These are phyloP conservation scores for Olivierus martensii DNA, from an alignment of 1,140 invertebrate genomes.

Conservation along the genomic window DNA sequence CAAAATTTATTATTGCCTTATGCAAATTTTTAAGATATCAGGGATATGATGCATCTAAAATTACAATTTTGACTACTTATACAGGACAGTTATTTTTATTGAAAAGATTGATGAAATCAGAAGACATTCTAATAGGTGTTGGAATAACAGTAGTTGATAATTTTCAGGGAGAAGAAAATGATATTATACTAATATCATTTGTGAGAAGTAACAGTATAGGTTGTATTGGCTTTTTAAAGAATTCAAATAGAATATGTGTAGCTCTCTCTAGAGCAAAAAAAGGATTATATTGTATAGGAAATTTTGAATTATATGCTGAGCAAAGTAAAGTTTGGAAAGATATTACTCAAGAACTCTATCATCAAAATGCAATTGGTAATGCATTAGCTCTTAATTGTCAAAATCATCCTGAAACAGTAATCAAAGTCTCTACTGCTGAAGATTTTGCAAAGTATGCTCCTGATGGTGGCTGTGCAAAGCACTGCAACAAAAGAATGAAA, in stretches of 20 bases:
- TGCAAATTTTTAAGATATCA: conserved; percentile 44
- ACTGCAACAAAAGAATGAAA: conserved; percentile 8
- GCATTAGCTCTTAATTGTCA: conserved; percentile 7
- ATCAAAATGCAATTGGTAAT: conserved; percentile 20
- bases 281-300: conserved; percentile 53
- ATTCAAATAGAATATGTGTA: conserved; percentile 64
- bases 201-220: conserved; percentile 54
- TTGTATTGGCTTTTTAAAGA: conserved; percentile 59
- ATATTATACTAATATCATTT: conserved; percentile 67
- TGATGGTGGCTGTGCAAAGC: conserved; percentile 14
- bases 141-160: conserved; percentile 57
- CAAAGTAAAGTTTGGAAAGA: conserved; percentile 31
- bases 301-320: conserved; percentile 43
- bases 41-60: conserved; percentile 39
- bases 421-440: neutral
- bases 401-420: conserved; percentile 8
- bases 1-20: conserved; percentile 37
- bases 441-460: conserved; percentile 13
- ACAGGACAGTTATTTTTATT: conserved; percentile 34
- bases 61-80: conserved; percentile 53
- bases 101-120: conserved; percentile 4
- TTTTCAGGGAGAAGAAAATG: conserved; percentile 72
- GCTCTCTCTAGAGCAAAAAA: conserved; percentile 64
- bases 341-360: conserved; percentile 22
- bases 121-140: neutral